Conservation (phyloP, 2,888 invertebrate genomes). For the Margaritifera margaritifera region DNA sequence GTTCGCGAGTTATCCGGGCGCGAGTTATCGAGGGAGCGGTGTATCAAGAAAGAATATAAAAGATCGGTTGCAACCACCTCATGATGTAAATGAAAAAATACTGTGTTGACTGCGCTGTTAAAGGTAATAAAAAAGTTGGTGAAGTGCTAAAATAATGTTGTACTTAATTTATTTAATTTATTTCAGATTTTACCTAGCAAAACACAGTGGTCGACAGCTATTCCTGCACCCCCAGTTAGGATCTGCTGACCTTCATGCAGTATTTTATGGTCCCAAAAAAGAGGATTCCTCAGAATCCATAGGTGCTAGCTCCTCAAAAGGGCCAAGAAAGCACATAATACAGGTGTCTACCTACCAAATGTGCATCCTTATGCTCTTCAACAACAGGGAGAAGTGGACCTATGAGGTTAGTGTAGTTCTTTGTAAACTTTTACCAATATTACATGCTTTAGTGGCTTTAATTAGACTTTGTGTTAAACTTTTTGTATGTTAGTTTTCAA, state of each 20-base stretch:
- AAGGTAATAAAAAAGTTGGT: too few relatives aligned
- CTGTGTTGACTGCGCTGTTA: too few relatives aligned
- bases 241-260: constrained; percentile 96
- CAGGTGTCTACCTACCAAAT: constrained; percentile 95
- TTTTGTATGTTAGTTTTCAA: too few relatives aligned
- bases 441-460: too few relatives aligned
- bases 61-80: too few relatives aligned
- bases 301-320: constrained; percentile 49
- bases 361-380: constrained; percentile 95
- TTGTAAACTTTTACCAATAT: too few relatives aligned
- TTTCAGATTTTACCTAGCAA: constrained; percentile 93
- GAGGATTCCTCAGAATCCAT: constrained; percentile 57
- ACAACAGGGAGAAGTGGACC: constrained; percentile 91
- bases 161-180: neutral
- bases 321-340: constrained; percentile 90
- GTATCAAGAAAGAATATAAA: too few relatives aligned
- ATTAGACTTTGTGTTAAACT: too few relatives aligned
- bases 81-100: too few relatives aligned
- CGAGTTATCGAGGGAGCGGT: too few relatives aligned
- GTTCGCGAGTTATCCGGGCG: too few relatives aligned
- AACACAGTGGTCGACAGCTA: constrained; percentile 97
- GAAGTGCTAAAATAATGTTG: too few relatives aligned
- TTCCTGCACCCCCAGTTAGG: constrained; percentile 98
- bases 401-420: constrained; percentile 80
- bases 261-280: constrained; percentile 84